Conservation (phyloP, 2,888 invertebrate species). For the Adelphocoris suturalis region DNA sequence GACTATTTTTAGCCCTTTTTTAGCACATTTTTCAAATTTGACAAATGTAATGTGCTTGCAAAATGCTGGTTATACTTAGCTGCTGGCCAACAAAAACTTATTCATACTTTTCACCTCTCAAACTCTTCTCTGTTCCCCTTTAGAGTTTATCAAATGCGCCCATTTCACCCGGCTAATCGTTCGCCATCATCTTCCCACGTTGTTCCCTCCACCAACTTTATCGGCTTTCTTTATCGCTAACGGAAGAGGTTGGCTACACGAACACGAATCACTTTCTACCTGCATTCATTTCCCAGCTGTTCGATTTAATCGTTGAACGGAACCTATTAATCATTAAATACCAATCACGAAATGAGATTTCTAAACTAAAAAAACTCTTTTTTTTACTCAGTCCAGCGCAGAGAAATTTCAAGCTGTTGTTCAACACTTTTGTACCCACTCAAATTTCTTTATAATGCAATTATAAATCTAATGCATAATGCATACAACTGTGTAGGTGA, state of each 20-base stretch:
- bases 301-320: background rate
- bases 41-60: too few species aligned
- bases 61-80: too few species aligned
- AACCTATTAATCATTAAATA: background rate
- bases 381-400: background rate
- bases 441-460: background rate
- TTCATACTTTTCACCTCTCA: too few species aligned
- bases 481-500: background rate
- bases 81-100: too few species aligned
- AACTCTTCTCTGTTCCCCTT: background rate
- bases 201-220: background rate
- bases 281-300: background rate
- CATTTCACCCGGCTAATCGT: background rate
- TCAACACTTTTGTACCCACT: background rate
- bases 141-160: background rate
- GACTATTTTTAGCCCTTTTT: too few species aligned
- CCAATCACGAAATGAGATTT: background rate
- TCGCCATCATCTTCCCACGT: conserved; percentile 18
- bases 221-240: conserved; percentile 30
- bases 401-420: background rate
- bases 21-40: too few species aligned
- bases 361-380: background rate
- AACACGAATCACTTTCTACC: conserved; percentile 32
- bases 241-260: background rate
- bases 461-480: background rate